A percentile compares a stretch with the other conserved stretches of the same genome.
Conservation (phyloP, 2,113 vertebrate genomes). For the Macaca nemestrina region DNA sequence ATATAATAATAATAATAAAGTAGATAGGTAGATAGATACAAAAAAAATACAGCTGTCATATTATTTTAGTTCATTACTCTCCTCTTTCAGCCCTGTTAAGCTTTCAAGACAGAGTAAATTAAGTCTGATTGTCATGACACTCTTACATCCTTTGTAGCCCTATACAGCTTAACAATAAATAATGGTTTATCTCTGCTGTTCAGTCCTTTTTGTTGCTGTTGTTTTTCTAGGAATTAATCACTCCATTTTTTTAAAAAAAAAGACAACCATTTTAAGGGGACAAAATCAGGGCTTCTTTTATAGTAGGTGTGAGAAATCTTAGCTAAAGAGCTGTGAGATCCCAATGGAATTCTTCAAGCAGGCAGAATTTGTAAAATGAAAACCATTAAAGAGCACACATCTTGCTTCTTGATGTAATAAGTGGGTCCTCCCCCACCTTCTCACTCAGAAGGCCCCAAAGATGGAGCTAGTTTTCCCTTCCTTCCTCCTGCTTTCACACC, state of each 20-base stretch:
- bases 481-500: conserved; percentile 31
- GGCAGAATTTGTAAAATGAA: conserved; percentile 4
- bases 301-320: background rate
- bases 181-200: background rate
- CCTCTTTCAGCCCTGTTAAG: background rate
- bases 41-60: background rate
- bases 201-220: background rate
- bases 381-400: conserved; percentile 31
- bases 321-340: background rate
- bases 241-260: conserved; percentile 26
- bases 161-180: background rate
- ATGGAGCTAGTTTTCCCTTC: conserved; percentile 30
- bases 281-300: background rate
- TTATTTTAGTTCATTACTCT: background rate
- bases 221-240: conserved; percentile 20
- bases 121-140: background rate
- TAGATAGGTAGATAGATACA: background rate
- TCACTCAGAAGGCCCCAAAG: conserved; percentile 46
- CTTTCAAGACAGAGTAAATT: background rate
- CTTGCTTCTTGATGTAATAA: conserved; percentile 22
- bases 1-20: background rate
- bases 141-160: background rate
- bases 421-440: background rate
- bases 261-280: conserved; percentile 23
- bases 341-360: conserved; percentile 1